Conservation (phyloP, 2,888 invertebrate genomes). For the Glyphotaelius pellucidus region DNA sequence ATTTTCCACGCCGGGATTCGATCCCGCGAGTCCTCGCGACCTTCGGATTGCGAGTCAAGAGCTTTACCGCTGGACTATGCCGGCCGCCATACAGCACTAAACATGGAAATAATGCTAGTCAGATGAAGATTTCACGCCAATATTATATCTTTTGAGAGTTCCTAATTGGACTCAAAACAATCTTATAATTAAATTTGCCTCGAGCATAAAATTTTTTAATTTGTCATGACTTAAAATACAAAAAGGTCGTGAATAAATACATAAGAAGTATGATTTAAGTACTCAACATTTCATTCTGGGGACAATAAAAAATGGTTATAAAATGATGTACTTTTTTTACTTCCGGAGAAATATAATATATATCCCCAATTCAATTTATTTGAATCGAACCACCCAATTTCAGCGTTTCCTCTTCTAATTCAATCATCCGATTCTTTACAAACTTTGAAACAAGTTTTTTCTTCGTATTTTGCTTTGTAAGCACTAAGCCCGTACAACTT, state of each 20-base stretch:
- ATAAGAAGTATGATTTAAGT: neutral
- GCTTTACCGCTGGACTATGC: no score
- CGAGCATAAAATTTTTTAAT: neutral
- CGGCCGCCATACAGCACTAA: no score
- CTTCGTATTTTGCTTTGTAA: neutral
- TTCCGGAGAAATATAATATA: neutral
- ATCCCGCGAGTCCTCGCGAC: no score
- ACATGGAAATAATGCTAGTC: no score
- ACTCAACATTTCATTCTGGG: neutral
- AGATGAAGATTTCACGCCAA: no score
- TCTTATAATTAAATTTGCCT: neutral
- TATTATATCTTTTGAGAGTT: no score
- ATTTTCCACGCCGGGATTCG: no score
- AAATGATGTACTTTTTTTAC: neutral
- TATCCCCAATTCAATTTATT: neutral
- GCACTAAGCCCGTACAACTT: neutral
- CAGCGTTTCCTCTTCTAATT: slow-evolving; percentile 1
- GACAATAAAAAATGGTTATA: neutral
- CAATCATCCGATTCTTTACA: slow-evolving; percentile 5
- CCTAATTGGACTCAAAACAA: no score
- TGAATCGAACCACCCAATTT: neutral
- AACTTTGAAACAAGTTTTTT: slow-evolving; percentile 15
- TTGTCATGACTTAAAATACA: neutral
- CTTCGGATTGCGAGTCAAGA: no score
- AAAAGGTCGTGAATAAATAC: neutral